Evolutionary conservation across 2,888 invertebrate genomes (phyloP).

Genomic region (Hirtodrosophila cameraria): DNA sequence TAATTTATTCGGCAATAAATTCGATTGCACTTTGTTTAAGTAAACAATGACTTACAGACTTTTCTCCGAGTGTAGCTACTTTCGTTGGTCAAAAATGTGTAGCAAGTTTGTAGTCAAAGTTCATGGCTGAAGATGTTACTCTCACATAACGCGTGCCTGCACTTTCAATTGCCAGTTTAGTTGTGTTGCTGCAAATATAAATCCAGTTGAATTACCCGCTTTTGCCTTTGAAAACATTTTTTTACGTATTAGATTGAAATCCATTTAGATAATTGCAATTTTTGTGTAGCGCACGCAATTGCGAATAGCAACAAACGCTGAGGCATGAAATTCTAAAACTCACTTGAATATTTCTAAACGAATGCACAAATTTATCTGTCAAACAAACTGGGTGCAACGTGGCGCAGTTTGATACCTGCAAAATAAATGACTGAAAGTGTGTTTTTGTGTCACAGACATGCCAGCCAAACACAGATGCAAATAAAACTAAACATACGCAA

Average conservation of each 20-base stretch:
- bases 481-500: constrained; percentile 23
- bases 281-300: constrained; percentile 21
- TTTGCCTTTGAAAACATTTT: neutral
- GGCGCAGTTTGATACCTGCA: constrained; percentile 47
- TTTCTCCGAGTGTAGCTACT: too few relatives aligned
- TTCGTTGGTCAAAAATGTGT: constrained; percentile 14
- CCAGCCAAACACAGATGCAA: constrained; percentile 23
- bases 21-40: constrained; percentile 1
- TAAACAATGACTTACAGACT: too few relatives aligned
- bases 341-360: constrained; percentile 70
- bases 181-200: neutral
- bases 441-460: constrained; percentile 65
- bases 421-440: constrained; percentile 61
- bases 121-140: neutral
- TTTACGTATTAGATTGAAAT: constrained; percentile 28
- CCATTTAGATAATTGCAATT: constrained; percentile 76
- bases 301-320: constrained; percentile 14
- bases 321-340: constrained; percentile 49
- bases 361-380: constrained; percentile 67
- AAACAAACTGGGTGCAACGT: constrained; percentile 43
- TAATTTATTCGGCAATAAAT: too few relatives aligned
- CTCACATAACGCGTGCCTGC: constrained; percentile 28
- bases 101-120: neutral
- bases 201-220: neutral
- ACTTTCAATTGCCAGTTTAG: constrained; percentile 51